Base-by-base conservation (phyloP, 2,113 vertebrate species). In the Pelodiscus sinensis region DNA sequence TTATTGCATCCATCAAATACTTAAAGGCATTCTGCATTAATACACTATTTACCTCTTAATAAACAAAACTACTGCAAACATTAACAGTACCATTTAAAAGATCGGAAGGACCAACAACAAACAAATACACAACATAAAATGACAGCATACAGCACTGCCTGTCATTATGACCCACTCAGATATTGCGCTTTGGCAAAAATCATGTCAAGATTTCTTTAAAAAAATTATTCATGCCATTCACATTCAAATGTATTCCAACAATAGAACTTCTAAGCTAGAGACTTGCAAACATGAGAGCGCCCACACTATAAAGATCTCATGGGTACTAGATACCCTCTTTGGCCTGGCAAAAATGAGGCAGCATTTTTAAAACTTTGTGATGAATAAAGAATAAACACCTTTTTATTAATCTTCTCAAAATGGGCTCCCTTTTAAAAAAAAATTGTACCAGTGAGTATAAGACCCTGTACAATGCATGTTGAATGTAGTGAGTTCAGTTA, bases 1-100 rank as follows among this genome's bases (percentile, higher is more conserved):
- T 98, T 98, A 98, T 97, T 98, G 93, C 88, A 97, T 96, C 95
- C 96, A 97, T 97, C 96, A 97, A 98, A 97, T 96, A 97, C 81
- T 97, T 97, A 94, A 97, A 98, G 96, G 95, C 96, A 97, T 97
- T 97, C 97, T 96, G 94, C 92, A 98, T 97, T 80, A 93, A 97
- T 98, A 98, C 95, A 98, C 97, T 97, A 97, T 95, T 96, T 90
- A 95, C 92, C 96, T 97, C 96, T 97, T 95, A 94, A 97, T 96
- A 97, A 98, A 97, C 94, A 98, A 89, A 96, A 97, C 96, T 93
- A 97, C 94, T 97, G 95, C 91, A 97, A 97, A 97, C 94, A 97
- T 97, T 96, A 97, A 97, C 96, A 98, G 96, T 95, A 97, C 93
- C 96, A 95, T 95, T 94, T 73, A 92, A 97, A 97, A 97, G 93